phyloP scores from a whole-genome alignment of 2,113 vertebrate genomes.

The Perca schrenkii region DNA sequence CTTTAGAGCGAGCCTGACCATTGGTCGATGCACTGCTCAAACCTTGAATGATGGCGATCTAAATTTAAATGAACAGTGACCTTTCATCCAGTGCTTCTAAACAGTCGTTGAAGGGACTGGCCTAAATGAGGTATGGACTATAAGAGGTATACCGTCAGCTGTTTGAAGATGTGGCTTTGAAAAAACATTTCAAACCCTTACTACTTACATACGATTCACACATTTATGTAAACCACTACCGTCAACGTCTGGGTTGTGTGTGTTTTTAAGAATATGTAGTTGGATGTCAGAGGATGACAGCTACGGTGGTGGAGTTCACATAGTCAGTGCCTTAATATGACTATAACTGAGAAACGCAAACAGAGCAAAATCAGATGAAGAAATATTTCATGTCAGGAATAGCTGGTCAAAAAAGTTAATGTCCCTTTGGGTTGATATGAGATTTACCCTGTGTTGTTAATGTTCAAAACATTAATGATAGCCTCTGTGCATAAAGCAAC shows the following conservation, averaged over 20 bases:
- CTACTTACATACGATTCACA: neutral
- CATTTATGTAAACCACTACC: neutral
- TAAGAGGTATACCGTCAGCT: neutral
- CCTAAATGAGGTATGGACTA: conserved; percentile 14
- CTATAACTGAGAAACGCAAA: neutral
- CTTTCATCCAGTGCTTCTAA: conserved; percentile 58
- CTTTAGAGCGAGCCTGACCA: conserved; percentile 48
- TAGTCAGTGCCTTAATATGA: neutral
- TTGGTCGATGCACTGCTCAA: conserved; percentile 48
- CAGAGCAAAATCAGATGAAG: neutral
- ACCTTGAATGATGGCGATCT: conserved; percentile 66
- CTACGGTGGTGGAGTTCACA: neutral
- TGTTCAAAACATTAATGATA: neutral
- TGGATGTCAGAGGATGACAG: neutral
- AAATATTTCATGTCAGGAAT: neutral
- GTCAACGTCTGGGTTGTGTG: neutral
- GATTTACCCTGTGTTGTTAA: neutral
- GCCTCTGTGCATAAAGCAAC: neutral
- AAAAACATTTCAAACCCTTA: neutral
- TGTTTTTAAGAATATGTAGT: neutral
- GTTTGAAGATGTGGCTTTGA: conserved; percentile 17
- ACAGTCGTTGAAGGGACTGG: conserved; percentile 30
- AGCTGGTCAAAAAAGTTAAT: neutral
- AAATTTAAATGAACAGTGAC: conserved; percentile 67
- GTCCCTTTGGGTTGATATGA: neutral